Conservation (phyloP, 2,888 invertebrate species). For the Phortica magna region DNA sequence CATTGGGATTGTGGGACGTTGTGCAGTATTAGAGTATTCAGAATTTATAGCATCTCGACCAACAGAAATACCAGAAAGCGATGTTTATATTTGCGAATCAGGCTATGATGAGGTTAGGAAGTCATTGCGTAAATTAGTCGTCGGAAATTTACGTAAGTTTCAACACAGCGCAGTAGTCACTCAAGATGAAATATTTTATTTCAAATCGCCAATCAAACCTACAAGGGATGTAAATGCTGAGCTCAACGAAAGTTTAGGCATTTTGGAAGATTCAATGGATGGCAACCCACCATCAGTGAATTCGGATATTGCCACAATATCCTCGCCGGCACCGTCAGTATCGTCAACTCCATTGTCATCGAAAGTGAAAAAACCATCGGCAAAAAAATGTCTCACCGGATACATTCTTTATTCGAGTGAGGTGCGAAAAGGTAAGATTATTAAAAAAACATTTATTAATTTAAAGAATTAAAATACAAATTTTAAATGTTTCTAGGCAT, state of each 20-base stretch:
- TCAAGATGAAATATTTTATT: conserved; percentile 95
- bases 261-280: conserved; percentile 89
- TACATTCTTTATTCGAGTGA: conserved; percentile 99
- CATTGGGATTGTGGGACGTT: conserved; percentile 93
- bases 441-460: neutral
- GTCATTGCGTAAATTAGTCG: conserved; percentile 83
- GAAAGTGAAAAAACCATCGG: conserved; percentile 81
- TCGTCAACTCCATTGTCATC: conserved; percentile 77
- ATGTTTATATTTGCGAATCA: conserved; percentile 95
- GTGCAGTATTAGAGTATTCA: conserved; percentile 92
- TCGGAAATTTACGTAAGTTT: conserved; percentile 87
- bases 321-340: conserved; percentile 78
- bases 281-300: conserved; percentile 89
- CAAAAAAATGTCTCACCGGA: conserved; percentile 94
- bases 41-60: conserved; percentile 94
- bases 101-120: conserved; percentile 93
- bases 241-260: conserved; percentile 69
- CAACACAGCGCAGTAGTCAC: conserved; percentile 89
- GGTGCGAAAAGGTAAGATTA: conserved; percentile 84
- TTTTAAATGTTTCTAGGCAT: conserved; percentile 79
- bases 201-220: conserved; percentile 84
- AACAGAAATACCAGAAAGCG: conserved; percentile 94
- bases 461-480: neutral
- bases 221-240: conserved; percentile 75
- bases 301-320: conserved; percentile 85